These are phyloP conservation scores for Ennomos quercinarius DNA, from an alignment of 2,888 invertebrate species.

Conservation along the genomic window DNA sequence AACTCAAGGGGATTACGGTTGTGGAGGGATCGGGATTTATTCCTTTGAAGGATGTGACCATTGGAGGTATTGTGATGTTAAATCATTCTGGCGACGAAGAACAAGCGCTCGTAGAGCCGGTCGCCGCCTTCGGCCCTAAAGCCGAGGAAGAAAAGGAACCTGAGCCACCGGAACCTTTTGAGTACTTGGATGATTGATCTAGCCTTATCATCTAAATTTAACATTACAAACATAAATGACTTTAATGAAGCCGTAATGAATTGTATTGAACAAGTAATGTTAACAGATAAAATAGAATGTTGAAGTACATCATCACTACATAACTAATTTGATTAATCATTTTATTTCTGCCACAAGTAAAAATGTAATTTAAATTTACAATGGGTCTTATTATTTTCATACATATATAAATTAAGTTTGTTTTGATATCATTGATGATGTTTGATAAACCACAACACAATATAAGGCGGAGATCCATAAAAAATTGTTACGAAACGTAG, in stretches of 20 bases:
- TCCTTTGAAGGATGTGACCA: conserved; percentile 95
- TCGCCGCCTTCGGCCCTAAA: conserved; percentile 95
- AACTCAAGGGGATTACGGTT: conserved; percentile 91
- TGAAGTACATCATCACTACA: conserved; percentile 38
- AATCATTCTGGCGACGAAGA: conserved; percentile 92
- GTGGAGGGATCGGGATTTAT: conserved; percentile 93
- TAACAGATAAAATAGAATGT: conserved; percentile 56
- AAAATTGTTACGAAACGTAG: too few relatives aligned
- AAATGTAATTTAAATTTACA: conserved; percentile 30
- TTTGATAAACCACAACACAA: too few relatives aligned
- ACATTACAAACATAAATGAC: conserved; percentile 42
- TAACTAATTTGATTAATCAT: conserved; percentile 18
- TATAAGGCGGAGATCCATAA: too few relatives aligned
- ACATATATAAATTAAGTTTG: not conserved
- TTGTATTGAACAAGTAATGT: conserved; percentile 56
- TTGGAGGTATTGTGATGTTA: conserved; percentile 98
- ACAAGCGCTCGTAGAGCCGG: conserved; percentile 96
- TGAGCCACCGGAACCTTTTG: conserved; percentile 98
- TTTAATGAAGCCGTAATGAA: conserved; percentile 37
- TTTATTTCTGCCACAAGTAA: conserved; percentile 61
- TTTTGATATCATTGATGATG: too few relatives aligned
- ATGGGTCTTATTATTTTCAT: not conserved
- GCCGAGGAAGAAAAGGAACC: conserved; percentile 98
- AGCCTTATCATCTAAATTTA: conserved; percentile 53
- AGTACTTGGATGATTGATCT: conserved; percentile 94